Conservation (phyloP, 2,113 vertebrate species). For the Meriones unguiculatus region DNA sequence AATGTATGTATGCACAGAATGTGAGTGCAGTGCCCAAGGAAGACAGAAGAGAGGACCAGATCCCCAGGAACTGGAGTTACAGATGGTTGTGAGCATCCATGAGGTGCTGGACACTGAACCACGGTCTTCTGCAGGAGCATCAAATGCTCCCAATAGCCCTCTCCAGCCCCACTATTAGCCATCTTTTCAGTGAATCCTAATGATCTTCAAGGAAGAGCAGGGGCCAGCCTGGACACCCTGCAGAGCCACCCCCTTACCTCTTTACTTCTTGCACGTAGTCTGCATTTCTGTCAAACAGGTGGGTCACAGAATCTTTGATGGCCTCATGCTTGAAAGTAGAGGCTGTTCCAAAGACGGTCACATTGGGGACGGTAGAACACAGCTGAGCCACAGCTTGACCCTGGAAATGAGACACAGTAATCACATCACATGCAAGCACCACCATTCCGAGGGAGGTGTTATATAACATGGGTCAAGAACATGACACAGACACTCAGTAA, state of each 20-base stretch:
- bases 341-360: slow-evolving; percentile 97
- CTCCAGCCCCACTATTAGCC: neutral
- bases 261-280: slow-evolving; percentile 98
- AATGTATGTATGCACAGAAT: neutral
- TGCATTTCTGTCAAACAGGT: slow-evolving; percentile 96
- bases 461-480: neutral
- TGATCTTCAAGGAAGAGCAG: neutral
- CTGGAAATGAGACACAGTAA: slow-evolving; percentile 85
- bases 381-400: slow-evolving; percentile 98
- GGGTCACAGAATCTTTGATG: slow-evolving; percentile 96
- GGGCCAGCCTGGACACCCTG: accelerated
- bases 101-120: neutral
- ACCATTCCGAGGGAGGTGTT: neutral
- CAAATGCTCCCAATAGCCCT: neutral
- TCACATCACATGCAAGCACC: slow-evolving; percentile 30
- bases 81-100: neutral
- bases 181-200: neutral
- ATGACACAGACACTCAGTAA: neutral
- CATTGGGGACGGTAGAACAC: slow-evolving; percentile 94
- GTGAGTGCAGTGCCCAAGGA: neutral
- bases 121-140: neutral
- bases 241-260: slow-evolving; percentile 89
- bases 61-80: neutral
- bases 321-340: slow-evolving; percentile 97
- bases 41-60: neutral